Conservation (phyloP, 2,797 vertebrate genomes). For the Apogon talboti region DNA sequence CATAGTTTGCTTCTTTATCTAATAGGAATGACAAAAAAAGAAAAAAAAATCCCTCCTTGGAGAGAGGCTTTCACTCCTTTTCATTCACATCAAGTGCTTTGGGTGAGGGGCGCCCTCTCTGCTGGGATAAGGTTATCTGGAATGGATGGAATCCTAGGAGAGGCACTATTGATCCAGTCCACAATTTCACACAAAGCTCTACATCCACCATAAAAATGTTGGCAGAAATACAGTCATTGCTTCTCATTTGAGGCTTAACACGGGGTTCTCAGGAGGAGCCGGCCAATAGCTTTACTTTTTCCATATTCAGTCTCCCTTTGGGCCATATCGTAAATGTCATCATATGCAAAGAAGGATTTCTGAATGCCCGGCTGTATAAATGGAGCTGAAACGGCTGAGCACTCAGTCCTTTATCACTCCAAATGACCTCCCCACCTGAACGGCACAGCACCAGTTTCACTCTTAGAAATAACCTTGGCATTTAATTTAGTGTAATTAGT, state of each 20-base stretch:
- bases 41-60: conserved; percentile 22
- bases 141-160: conserved; percentile 70
- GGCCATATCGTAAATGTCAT: conserved; percentile 81
- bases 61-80: conserved; percentile 52
- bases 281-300: conserved; percentile 59
- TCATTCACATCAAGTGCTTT: conserved; percentile 59
- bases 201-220: conserved; percentile 63
- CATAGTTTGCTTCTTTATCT: conserved; percentile 43
- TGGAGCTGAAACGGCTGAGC: conserved; percentile 55
- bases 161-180: conserved; percentile 73
- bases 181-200: conserved; percentile 69
- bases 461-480: conserved; percentile 50
- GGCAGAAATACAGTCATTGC: conserved; percentile 62
- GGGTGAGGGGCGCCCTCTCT: conserved; percentile 44
- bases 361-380: conserved; percentile 63
- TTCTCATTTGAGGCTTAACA: conserved; percentile 66
- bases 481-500: conserved; percentile 43
- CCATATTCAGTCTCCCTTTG: conserved; percentile 67
- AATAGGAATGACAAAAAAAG: conserved; percentile 41
- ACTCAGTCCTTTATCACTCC: conserved; percentile 48
- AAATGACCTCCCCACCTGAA: conserved; percentile 40
- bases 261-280: conserved; percentile 50
- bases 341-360: conserved; percentile 75
- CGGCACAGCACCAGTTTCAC: conserved; percentile 27
- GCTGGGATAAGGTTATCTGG: conserved; percentile 70